phyloP scores from a whole-genome alignment of 2,113 vertebrate genomes.

The Megaleporinus macrocephalus region DNA sequence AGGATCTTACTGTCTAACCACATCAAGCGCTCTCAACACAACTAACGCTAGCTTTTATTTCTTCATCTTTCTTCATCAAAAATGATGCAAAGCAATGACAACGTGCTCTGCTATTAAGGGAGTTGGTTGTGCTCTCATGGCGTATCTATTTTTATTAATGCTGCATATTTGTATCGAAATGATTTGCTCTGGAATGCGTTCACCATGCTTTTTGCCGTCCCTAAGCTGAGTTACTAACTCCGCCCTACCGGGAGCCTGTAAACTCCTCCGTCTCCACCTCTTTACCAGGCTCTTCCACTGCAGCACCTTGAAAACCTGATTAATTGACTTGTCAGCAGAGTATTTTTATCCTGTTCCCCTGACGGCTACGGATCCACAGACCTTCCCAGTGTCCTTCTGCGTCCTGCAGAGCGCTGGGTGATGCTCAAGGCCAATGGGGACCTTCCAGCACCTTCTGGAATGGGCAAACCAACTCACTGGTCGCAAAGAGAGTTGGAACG shows the following conservation, averaged over 20 bases:
- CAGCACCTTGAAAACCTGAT: constrained; percentile 85
- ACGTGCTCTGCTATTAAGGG: not conserved
- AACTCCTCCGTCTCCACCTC: constrained; percentile 70
- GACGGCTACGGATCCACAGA: constrained; percentile 72
- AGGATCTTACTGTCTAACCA: no score
- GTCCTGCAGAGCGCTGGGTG: constrained; percentile 61
- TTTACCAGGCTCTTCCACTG: constrained; percentile 78
- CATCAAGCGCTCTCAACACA: no score
- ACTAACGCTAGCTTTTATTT: no score
- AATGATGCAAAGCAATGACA: constrained; percentile 1
- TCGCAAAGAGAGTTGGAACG: constrained; percentile 37
- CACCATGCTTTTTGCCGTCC: not conserved
- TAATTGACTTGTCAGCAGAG: constrained; percentile 87
- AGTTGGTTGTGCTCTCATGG: not conserved
- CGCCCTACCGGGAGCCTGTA: constrained; percentile 45
- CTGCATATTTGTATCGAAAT: not conserved
- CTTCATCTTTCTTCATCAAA: not conserved
- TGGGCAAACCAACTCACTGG: constrained; percentile 35
- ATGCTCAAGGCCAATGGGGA: constrained; percentile 54
- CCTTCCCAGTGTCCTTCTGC: constrained; percentile 79
- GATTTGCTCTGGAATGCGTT: constrained; percentile 34
- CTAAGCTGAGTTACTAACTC: constrained; percentile 49
- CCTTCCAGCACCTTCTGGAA: constrained; percentile 40
- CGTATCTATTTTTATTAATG: not conserved
- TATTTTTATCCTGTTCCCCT: constrained; percentile 83